Percentiles rank a stretch among this genome's conserved stretches.
Evolutionary conservation across 2,113 vertebrate genomes (phyloP).

Genomic region (Dinomys branickii): DNA sequence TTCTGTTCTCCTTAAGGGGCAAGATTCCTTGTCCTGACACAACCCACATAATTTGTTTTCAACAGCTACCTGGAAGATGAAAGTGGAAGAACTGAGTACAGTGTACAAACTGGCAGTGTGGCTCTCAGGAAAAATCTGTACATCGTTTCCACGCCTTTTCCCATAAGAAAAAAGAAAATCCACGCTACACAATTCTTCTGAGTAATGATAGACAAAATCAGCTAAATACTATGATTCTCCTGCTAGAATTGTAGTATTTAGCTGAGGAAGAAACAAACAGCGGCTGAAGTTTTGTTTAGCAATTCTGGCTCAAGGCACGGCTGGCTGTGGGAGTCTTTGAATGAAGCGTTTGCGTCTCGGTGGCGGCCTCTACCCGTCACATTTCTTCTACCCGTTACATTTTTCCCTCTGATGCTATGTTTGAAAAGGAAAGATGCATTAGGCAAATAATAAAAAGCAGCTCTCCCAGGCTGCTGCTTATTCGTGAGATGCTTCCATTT

Average conservation of each 20-base stretch:
- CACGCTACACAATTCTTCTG: neutral
- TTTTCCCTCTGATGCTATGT: neutral
- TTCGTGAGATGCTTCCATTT: constrained; percentile 52
- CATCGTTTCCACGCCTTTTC: neutral
- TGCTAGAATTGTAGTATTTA: neutral
- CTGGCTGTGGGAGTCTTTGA: constrained; percentile 4
- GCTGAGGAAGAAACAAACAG: constrained; percentile 39
- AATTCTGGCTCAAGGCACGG: neutral
- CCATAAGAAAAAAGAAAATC: neutral
- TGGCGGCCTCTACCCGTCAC: neutral
- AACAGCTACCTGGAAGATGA: neutral
- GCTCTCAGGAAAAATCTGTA: neutral
- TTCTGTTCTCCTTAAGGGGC: neutral
- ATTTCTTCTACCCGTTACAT: neutral
- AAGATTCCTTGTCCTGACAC: neutral
- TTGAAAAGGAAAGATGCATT: constrained; percentile 48
- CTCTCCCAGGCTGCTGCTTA: constrained; percentile 53
- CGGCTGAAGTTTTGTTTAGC: constrained; percentile 27
- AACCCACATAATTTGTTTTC: neutral
- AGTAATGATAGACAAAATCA: neutral
- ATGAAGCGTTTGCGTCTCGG: neutral
- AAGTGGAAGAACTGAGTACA: neutral
- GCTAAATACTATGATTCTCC: neutral
- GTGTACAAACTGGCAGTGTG: neutral
- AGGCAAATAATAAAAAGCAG: constrained; percentile 51